A percentile compares a stretch with the other conserved stretches of the same genome.
Evolutionary conservation across 2,888 invertebrate genomes (phyloP).

Genomic region (Andrena bucephala): DNA sequence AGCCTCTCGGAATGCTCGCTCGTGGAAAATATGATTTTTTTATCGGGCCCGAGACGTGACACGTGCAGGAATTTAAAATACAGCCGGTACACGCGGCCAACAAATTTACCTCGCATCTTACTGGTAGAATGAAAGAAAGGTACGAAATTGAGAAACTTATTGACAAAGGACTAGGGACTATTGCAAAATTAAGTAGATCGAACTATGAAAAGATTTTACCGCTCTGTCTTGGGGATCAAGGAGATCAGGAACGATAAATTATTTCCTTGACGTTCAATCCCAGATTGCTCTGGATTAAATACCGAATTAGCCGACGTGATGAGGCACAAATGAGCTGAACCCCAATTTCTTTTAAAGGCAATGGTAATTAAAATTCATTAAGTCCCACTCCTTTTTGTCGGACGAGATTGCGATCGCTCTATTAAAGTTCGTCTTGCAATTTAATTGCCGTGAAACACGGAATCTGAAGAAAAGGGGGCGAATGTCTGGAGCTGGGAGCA

Average conservation of each 20-base stretch:
- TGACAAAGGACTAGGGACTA: too few species aligned
- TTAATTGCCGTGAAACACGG: conserved; percentile 47
- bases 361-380: conserved; percentile 29
- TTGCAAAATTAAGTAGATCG: too few species aligned
- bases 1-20: conserved; percentile 48
- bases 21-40: conserved; percentile 37
- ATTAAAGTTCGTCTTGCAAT: conserved; percentile 3
- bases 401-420: neutral
- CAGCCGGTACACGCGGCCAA: neutral
- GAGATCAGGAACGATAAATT: neutral
- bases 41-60: conserved; percentile 24
- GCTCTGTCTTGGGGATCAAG: too few species aligned
- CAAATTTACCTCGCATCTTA: conserved; percentile 1
- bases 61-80: conserved; percentile 57
- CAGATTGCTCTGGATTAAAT: neutral
- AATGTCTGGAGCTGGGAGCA: neutral
- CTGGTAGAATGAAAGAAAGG: neutral
- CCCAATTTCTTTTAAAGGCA: conserved; percentile 1
- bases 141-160: neutral
- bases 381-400: neutral
- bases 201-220: too few species aligned
- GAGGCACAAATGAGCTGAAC: neutral
- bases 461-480: conserved; percentile 27
- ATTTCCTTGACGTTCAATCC: neutral
- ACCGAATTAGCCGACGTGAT: neutral